Percentiles rank a stretch among this genome's conserved stretches.
Conservation (phyloP, 2,797 vertebrate species). For the Nyctibius grandis region DNA sequence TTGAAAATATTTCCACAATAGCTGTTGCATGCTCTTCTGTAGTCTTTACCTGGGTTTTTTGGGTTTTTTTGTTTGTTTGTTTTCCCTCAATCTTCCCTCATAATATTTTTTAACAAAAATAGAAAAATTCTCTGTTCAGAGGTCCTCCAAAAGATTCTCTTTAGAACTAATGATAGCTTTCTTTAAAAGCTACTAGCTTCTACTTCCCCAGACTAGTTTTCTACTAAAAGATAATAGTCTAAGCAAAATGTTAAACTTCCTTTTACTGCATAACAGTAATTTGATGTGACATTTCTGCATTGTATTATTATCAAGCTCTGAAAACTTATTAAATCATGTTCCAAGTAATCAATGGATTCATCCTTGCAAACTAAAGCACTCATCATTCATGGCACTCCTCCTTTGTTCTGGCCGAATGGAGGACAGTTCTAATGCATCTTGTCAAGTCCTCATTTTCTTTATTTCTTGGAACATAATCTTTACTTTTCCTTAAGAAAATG, state of each 20-base stretch:
- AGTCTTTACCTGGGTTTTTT: neutral
- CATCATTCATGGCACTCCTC: neutral
- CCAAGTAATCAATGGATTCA: constrained; percentile 35
- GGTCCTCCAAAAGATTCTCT: neutral
- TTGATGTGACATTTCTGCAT: neutral
- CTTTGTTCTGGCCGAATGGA: neutral
- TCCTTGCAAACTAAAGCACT: neutral
- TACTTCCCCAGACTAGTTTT: neutral
- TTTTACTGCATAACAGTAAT: neutral
- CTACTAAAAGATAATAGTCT: neutral
- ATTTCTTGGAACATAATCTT: constrained; percentile 25
- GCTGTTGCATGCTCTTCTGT: neutral
- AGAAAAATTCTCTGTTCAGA: neutral
- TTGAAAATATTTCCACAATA: neutral
- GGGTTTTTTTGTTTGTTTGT: neutral
- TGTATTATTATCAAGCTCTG: neutral
- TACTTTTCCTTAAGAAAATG: neutral
- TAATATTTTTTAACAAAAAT: neutral
- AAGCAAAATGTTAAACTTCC: neutral
- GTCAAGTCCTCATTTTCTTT: constrained; percentile 4
- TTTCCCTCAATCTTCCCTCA: neutral
- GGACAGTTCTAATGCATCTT: neutral
- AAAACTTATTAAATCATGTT: constrained; percentile 25
- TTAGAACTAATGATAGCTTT: neutral
- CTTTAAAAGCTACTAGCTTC: neutral